These are phyloP conservation scores for Lutjanus argentimaculatus DNA, from an alignment of 2,797 vertebrate genomes.

Conservation along the genomic window DNA sequence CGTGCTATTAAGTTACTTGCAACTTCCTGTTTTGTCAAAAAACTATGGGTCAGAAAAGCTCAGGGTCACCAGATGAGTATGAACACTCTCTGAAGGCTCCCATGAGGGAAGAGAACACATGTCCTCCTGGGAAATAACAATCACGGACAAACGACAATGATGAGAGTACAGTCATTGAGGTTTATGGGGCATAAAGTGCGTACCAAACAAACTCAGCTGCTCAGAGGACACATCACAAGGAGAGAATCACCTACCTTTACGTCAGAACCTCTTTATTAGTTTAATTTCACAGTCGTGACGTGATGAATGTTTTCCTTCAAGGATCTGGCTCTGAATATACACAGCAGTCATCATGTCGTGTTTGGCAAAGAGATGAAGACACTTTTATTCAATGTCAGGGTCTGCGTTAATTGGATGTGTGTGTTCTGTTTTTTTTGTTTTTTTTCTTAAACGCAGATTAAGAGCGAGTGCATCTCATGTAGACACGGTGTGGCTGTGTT, in stretches of 20 bases:
- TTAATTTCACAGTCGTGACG: conserved; percentile 12
- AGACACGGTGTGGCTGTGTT: conserved; percentile 91
- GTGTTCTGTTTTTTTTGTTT: conserved; percentile 25
- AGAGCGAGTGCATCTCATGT: conserved; percentile 92
- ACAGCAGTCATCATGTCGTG: conserved; percentile 1
- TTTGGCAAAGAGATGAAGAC: conserved; percentile 5
- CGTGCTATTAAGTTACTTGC: background rate
- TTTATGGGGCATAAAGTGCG: conserved; percentile 36
- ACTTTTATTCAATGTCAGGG: background rate
- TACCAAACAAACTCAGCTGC: conserved; percentile 9
- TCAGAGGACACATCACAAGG: conserved; percentile 1
- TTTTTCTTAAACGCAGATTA: conserved; percentile 85
- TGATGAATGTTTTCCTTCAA: conserved; percentile 23
- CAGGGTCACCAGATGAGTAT: conserved; percentile 13
- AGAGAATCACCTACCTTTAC: conserved; percentile 9
- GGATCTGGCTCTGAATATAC: conserved; percentile 2
- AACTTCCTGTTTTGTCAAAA: conserved; percentile 1
- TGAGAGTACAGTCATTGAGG: conserved; percentile 16
- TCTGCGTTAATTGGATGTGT: conserved; percentile 8
- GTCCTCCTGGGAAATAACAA: conserved; percentile 22
- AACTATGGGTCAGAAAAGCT: background rate
- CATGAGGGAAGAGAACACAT: background rate
- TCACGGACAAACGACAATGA: conserved; percentile 15
- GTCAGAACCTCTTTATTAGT: conserved; percentile 11
- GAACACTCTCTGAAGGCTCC: conserved; percentile 3